Percentiles rank a stretch among this genome's conserved stretches.
Conservation (phyloP, 2,888 invertebrate genomes). For the Drosophila antonietae region DNA sequence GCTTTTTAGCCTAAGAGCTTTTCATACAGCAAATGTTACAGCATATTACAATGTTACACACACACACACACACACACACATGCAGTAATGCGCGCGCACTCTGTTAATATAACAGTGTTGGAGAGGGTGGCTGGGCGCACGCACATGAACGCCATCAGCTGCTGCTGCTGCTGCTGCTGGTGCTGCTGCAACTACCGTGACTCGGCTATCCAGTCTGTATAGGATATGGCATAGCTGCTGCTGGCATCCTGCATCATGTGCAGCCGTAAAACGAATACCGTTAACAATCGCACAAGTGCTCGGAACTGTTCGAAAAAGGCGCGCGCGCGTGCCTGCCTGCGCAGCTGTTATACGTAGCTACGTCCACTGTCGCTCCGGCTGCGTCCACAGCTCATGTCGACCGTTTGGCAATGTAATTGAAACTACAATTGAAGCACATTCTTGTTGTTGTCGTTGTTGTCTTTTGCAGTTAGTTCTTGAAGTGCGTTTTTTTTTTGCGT, state of each 20-base stretch:
- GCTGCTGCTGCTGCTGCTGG: neutral
- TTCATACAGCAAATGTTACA: conserved; percentile 29
- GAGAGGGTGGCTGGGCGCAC: neutral
- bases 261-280: conserved; percentile 8
- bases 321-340: conserved; percentile 18
- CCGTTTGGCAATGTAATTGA: conserved; percentile 31
- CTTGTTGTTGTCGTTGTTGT: neutral
- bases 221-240: conserved; percentile 84
- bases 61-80: conserved; percentile 19
- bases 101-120: conserved; percentile 4
- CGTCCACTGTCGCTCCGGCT: conserved; percentile 1
- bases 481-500: conserved; percentile 21
- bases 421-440: conserved; percentile 38
- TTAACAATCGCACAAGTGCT: conserved; percentile 14
- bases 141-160: conserved; percentile 40
- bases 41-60: conserved; percentile 32
- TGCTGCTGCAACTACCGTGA: conserved; percentile 78
- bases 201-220: conserved; percentile 84
- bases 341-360: conserved; percentile 20
- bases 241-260: conserved; percentile 83
- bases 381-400: conserved; percentile 27
- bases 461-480: neutral
- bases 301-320: conserved; percentile 1
- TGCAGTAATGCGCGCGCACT: neutral
- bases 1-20: conserved; percentile 42